Percentiles rank a stretch among this genome's conserved stretches.
phyloP scores from a whole-genome alignment of 2,888 invertebrate species.

The Globia sparganii region DNA sequence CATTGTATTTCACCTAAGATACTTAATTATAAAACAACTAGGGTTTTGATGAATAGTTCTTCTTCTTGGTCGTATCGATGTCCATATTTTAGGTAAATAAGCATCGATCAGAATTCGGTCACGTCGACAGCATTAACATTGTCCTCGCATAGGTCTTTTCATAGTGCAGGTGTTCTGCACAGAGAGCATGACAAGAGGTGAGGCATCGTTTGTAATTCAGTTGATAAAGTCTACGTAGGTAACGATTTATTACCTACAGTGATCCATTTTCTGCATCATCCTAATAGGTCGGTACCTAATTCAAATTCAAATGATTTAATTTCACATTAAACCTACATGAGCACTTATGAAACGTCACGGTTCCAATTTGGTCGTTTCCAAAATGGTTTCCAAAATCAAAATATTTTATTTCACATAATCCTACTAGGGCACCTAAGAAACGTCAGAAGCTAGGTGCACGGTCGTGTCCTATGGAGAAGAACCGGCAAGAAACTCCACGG shows the following conservation, averaged over 20 bases:
- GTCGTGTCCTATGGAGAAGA: background rate
- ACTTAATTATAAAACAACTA: background rate
- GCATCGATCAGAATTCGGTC: background rate
- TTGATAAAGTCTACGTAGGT: background rate
- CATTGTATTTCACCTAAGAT: too few species aligned
- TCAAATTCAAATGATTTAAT: background rate
- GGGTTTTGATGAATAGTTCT: background rate
- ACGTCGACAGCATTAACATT: background rate
- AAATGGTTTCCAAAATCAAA: background rate
- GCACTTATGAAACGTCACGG: background rate
- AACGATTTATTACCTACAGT: background rate
- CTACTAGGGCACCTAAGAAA: background rate
- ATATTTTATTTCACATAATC: background rate
- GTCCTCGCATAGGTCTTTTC: background rate
- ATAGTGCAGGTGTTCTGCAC: background rate
- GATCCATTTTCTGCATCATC: background rate
- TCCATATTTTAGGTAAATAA: background rate
- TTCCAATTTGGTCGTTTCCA: too few species aligned
- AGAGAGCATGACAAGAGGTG: background rate
- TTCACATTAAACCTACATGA: too few species aligned
- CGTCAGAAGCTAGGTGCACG: background rate
- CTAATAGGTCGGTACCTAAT: background rate
- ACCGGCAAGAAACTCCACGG: background rate
- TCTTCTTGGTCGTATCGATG: background rate
- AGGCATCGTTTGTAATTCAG: background rate